phyloP scores from a whole-genome alignment of 2,888 invertebrate genomes.

The Stictocephala bisonia region DNA sequence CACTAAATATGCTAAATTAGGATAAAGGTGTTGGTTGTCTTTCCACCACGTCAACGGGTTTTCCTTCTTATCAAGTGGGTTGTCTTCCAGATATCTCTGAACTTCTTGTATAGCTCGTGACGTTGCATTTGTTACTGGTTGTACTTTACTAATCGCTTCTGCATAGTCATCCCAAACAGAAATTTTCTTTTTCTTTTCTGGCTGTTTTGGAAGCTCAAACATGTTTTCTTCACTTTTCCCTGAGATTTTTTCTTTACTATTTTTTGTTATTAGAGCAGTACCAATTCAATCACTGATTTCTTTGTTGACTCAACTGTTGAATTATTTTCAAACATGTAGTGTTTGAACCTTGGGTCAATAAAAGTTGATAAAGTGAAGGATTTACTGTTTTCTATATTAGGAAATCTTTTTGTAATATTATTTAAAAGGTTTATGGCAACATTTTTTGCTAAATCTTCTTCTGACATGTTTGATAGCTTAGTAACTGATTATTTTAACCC shows the following conservation, averaged over 20 bases:
- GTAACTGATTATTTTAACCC: neutral
- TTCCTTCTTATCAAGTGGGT: too few species aligned
- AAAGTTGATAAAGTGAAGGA: neutral
- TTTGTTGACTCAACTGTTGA: neutral
- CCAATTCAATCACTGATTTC: neutral
- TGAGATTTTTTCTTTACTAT: neutral
- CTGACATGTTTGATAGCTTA: neutral
- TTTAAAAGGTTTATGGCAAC: neutral
- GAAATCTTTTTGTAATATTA: neutral
- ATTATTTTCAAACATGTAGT: neutral
- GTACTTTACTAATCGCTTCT: neutral
- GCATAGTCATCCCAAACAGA: conserved; percentile 1
- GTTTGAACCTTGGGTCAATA: conserved; percentile 28
- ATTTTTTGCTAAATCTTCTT: neutral
- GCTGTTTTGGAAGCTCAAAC: neutral
- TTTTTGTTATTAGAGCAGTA: neutral
- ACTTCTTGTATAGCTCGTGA: neutral
- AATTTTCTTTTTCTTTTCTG: neutral
- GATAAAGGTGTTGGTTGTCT: too few species aligned
- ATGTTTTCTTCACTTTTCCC: neutral
- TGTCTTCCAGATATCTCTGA: neutral
- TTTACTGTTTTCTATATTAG: neutral
- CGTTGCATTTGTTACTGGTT: neutral
- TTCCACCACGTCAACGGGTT: too few species aligned
- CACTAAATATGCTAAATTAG: too few species aligned